Evolutionary conservation across 2,113 vertebrate genomes (phyloP), one percentile per base, ranked within the genome.

Genomic region (Tringa solitaria): DNA sequence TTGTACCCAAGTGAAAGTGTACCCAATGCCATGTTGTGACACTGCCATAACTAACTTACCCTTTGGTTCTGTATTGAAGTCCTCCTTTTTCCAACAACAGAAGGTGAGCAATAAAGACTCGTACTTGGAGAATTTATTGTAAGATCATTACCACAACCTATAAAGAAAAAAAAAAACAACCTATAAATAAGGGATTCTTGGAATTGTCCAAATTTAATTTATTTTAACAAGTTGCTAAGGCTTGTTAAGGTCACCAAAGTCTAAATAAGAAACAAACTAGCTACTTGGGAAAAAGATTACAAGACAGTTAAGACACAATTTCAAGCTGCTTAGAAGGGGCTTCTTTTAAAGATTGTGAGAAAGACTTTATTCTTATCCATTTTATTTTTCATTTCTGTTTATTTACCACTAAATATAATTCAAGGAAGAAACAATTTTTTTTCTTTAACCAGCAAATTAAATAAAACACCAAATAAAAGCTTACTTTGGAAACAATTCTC

Each of bases 401-500:
- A 53, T 24, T 87, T 81, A 48, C 2, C 11, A 60, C 23, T 51
- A 46, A 70, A 48, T 43, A 41, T 14, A 77, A 67, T 12, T 84
- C 9, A 51, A 57, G 12, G 21, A 86, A 82, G 0, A 85, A 81
- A 59, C 12, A 22, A 10, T 46, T 46, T 20, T 32, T 61, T 84
- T 69, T 35, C 28, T 83, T 89, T 84, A 68, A 77, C 10, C n/a
- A 67, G 32, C 5, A 89, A 65, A 89, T 86, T 69, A 97, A 86
- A 20, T 37, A 64, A 92, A 78, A 43, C 39, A 77, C 5, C 83
- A 96, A 53, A 87, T 22, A 30, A 70, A 95, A 59, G 6, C 97
- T 98, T 98, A 98, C 98, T 92, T 96, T 98, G 96, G 64, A 98
- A 98, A 88, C 97, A 97, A 26, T 97, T 95, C 80, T 97, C 46